Base-by-base conservation (phyloP, 2,888 invertebrate species). In the Eilema griseolum region DNA sequence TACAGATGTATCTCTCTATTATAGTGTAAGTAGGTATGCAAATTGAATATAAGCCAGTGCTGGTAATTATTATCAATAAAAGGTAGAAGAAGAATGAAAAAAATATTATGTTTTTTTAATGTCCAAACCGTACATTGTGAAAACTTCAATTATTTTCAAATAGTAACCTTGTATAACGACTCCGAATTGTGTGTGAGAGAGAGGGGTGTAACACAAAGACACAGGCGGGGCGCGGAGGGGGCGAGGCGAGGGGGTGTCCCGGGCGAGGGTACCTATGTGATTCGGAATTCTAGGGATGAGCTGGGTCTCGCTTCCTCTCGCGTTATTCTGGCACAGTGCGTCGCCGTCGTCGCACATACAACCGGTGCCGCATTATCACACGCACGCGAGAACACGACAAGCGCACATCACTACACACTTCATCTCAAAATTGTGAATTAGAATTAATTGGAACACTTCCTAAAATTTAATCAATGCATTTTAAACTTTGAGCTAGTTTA, bases 271-370 rank as follows among this genome's bases (percentile, higher is more conserved):
- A n/a, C n/a, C n/a, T n/a, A 93, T 92, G 88, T 90, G 95, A 91
- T 94, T 94, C 91, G 95, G 95, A 92, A 95, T 93, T 90, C 93
- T 94, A 93, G 96, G 96, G 93, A 96, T 96, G 96, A 94, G 94
- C 92, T 90, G 90, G 89, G 87, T 93, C 95, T 94, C 94, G 92
- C 93, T 94, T 94, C 92, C 92, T 93, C 94, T 91, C 94, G 82
- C 83, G 92, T 93, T 95, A 95, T 91, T 95, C 91, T 90, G 90
- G 92, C 90, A 90, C 90, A 89, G 95, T 88, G 86, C 94, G 95
- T 87, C 90, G 93, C 91, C 90, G 91, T 85, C 88, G 90, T 79
- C 93, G 89, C 93, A 94, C 94, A 90, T 89, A 84, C 82, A 72
- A 72, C 76, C 81, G 76, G 83, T 83, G 86, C 83, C 82, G 83